Percentiles rank a stretch among this genome's conserved stretches.
phyloP scores from a whole-genome alignment of 1,140 invertebrate species.

The Uloborus diversus region DNA sequence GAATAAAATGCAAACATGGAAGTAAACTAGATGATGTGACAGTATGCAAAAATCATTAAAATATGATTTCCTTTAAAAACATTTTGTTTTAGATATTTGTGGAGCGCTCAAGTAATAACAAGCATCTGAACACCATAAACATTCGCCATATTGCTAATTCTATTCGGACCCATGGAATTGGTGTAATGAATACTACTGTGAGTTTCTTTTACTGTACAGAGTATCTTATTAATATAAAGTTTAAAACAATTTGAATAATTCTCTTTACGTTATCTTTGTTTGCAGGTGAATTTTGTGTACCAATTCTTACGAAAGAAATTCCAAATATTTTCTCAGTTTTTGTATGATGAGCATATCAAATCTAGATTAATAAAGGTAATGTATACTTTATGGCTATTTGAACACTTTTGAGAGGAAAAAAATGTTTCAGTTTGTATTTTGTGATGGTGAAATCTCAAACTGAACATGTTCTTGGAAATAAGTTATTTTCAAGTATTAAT shows the following conservation, averaged over 20 bases:
- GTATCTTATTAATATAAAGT: not conserved
- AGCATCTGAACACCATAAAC: conserved; percentile 95
- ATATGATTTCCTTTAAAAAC: not conserved
- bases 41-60: not conserved
- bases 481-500: too few species aligned
- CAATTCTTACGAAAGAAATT: conserved; percentile 96
- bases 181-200: conserved; percentile 96
- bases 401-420: too few species aligned
- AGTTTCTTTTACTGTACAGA: conserved; percentile 58
- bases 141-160: conserved; percentile 97
- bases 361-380: conserved; percentile 84
- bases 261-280: too few species aligned
- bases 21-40: not conserved
- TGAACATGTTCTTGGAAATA: too few species aligned
- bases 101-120: conserved; percentile 89
- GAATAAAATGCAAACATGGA: too few species aligned
- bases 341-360: conserved; percentile 98
- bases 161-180: conserved; percentile 95
- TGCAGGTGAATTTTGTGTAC: conserved; percentile 91
- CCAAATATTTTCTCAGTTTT: conserved; percentile 94
- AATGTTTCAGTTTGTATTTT: too few species aligned
- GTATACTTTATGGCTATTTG: not conserved
- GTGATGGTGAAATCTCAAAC: too few species aligned
- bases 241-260: too few species aligned
- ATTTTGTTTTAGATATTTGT: conserved; percentile 78